Evolutionary conservation across 1,140 invertebrate genomes (phyloP).

Genomic region (Lordiphosa stackelbergi): DNA sequence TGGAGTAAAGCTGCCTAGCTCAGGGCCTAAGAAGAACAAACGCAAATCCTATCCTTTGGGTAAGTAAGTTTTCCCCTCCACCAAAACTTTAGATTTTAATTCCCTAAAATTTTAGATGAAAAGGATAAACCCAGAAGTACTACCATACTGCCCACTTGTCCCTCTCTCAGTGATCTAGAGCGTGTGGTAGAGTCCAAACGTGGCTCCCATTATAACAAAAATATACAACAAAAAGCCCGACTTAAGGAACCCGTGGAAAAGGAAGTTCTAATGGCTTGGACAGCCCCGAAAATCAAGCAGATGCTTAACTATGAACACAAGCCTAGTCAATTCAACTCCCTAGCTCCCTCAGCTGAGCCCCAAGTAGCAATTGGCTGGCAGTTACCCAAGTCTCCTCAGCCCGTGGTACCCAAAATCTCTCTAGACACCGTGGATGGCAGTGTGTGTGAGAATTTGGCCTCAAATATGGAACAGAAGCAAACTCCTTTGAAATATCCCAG

Average conservation of each 20-base stretch:
- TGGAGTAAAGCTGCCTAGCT: slow-evolving; percentile 41
- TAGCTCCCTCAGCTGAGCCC: slow-evolving; percentile 48
- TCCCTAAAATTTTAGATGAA: slow-evolving; percentile 28
- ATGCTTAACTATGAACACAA: slow-evolving; percentile 68
- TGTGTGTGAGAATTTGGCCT: slow-evolving; percentile 55
- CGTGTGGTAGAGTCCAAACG: slow-evolving; percentile 58
- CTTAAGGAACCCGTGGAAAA: slow-evolving; percentile 36
- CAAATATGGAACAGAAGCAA: slow-evolving; percentile 60
- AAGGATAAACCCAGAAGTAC: slow-evolving; percentile 31
- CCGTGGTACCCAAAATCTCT: slow-evolving; percentile 42
- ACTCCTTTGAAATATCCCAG: slow-evolving; percentile 61
- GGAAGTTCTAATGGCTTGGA: slow-evolving; percentile 58
- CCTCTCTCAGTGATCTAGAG: slow-evolving; percentile 68
- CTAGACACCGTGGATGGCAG: slow-evolving; percentile 67
- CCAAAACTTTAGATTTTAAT: neutral
- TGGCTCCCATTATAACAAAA: slow-evolving; percentile 52
- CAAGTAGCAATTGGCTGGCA: slow-evolving; percentile 66
- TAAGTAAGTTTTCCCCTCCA: slow-evolving; percentile 30
- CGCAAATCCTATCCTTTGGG: slow-evolving; percentile 63
- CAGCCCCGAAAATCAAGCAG: slow-evolving; percentile 59
- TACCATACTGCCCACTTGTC: slow-evolving; percentile 47
- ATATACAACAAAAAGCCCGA: slow-evolving; percentile 36
- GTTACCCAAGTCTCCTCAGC: no score
- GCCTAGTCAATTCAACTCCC: slow-evolving; percentile 27
- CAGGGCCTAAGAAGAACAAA: slow-evolving; percentile 24